These are phyloP conservation scores for Drosophila parabipectinata DNA, from an alignment of 1,140 invertebrate genomes.

Conservation along the genomic window DNA sequence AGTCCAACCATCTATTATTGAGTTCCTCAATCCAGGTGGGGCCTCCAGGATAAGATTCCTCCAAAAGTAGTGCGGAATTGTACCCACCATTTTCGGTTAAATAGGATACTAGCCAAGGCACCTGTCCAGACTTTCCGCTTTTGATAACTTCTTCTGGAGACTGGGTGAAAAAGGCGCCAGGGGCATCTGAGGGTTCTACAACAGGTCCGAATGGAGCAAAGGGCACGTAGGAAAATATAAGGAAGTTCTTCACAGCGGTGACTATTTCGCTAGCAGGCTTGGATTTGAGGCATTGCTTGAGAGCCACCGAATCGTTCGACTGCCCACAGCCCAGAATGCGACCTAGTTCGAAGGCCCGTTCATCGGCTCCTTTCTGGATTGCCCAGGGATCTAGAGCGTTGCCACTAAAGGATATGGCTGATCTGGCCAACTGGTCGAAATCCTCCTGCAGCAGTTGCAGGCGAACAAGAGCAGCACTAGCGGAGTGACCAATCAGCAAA, in stretches of 20 bases:
- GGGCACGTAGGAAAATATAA: slow-evolving; percentile 85
- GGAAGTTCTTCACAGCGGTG: slow-evolving; percentile 44
- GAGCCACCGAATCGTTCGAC: slow-evolving; percentile 58
- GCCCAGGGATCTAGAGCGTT: slow-evolving; percentile 72
- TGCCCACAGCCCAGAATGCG: slow-evolving; percentile 85
- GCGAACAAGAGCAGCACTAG: slow-evolving; percentile 86
- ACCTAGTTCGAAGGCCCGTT: slow-evolving; percentile 86
- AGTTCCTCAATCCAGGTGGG: slow-evolving; percentile 28
- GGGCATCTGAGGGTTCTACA: slow-evolving; percentile 75
- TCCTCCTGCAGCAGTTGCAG: slow-evolving; percentile 87
- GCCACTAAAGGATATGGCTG: slow-evolving; percentile 68
- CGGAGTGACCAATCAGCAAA: slow-evolving; percentile 86
- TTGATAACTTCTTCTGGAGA: slow-evolving; percentile 85
- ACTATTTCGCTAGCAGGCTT: slow-evolving; percentile 80
- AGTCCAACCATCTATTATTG: slow-evolving; percentile 54
- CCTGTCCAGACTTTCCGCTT: slow-evolving; percentile 84
- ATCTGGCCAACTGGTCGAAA: slow-evolving; percentile 50
- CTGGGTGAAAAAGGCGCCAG: slow-evolving; percentile 84
- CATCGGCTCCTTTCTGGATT: slow-evolving; percentile 85
- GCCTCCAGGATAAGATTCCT: slow-evolving; percentile 1
- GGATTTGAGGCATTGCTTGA: slow-evolving; percentile 86
- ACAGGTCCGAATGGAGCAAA: slow-evolving; percentile 86
- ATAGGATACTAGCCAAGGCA: slow-evolving; percentile 85
- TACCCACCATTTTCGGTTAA: slow-evolving; percentile 85
- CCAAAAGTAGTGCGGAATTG: slow-evolving; percentile 80